These are phyloP conservation scores for Syrmaticus mikado DNA, from an alignment of 2,113 vertebrate species.

Conservation along the genomic window DNA sequence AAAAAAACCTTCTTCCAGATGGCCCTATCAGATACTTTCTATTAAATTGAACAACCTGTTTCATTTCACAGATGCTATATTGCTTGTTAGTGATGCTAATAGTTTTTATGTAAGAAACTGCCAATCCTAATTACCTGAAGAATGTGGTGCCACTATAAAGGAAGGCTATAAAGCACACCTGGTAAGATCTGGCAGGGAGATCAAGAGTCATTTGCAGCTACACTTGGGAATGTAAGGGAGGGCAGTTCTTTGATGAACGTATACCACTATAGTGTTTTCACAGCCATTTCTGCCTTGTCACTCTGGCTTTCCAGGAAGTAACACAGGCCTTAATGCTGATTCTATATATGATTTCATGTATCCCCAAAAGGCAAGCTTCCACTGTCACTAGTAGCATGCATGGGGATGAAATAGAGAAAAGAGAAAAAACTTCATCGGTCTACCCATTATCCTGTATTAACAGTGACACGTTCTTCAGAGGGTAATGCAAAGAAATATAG, in stretches of 20 bases:
- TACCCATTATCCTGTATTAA: background rate
- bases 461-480: background rate
- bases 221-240: background rate
- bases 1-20: background rate
- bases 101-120: background rate
- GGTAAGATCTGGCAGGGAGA: background rate
- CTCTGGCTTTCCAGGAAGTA: background rate
- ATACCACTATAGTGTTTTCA: background rate
- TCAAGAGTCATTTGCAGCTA: background rate
- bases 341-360: fast-evolving
- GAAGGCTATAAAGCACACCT: background rate
- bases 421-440: background rate
- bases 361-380: background rate
- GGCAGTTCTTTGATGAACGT: background rate
- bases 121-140: background rate
- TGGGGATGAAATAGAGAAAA: fast-evolving
- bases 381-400: background rate
- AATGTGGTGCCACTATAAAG: background rate
- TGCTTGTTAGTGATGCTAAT: background rate
- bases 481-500: background rate
- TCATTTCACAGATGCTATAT: background rate
- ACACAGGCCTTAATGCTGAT: background rate
- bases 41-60: background rate
- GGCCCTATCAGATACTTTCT: background rate
- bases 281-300: background rate